Percentiles rank a stretch among this genome's conserved stretches.
These are phyloP conservation scores for Microctonus hyperodae DNA, from an alignment of 2,888 invertebrate genomes.

Conservation along the genomic window DNA sequence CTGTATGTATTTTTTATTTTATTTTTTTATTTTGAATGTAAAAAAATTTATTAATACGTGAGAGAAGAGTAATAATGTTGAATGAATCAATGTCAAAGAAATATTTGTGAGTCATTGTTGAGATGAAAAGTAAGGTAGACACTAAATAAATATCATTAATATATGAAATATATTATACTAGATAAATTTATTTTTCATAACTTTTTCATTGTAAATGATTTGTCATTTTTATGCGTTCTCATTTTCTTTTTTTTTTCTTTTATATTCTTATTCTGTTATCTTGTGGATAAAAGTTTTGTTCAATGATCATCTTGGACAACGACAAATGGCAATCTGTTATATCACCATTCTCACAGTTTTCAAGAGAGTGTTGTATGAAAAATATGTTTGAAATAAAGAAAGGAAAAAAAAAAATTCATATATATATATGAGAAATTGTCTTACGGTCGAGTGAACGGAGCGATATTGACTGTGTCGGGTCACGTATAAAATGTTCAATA, in stretches of 20 bases:
- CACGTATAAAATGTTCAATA: background rate
- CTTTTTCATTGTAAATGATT: slow-evolving; percentile 8
- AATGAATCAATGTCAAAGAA: no score
- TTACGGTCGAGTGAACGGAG: background rate
- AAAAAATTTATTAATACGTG: no score
- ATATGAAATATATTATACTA: background rate
- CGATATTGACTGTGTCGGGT: background rate
- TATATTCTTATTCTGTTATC: background rate
- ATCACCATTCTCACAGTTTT: slow-evolving; percentile 6
- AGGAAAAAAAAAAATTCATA: background rate
- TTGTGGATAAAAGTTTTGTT: background rate
- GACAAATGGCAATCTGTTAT: slow-evolving; percentile 9
- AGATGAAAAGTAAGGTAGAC: slow-evolving; percentile 11
- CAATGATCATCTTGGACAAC: slow-evolving; percentile 11
- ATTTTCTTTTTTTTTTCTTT: background rate
- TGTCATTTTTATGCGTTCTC: slow-evolving; percentile 11
- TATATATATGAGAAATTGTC: slow-evolving; percentile 2
- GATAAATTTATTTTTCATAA: background rate
- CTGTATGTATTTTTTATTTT: no score
- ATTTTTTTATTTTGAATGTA: no score
- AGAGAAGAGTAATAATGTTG: no score
- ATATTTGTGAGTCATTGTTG: no score
- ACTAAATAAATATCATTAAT: slow-evolving; percentile 13
- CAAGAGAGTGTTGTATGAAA: background rate
- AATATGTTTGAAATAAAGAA: background rate